Evolutionary conservation across 1,140 invertebrate genomes (phyloP), one percentile per base, ranked within the genome.

Genomic region (Leguminivora glycinivorella): DNA sequence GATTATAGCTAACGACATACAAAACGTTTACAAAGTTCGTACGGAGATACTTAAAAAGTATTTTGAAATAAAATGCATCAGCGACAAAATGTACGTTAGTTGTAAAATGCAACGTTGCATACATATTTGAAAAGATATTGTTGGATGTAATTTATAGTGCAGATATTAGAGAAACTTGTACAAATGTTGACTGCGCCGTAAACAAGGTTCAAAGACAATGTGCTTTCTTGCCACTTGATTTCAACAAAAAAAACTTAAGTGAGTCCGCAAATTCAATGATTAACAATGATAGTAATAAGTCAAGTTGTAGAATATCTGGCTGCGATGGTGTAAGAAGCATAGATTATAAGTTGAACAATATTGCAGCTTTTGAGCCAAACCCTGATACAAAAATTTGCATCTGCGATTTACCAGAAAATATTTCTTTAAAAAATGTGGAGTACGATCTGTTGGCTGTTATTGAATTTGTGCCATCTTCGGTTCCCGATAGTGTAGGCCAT

Each of bases 191-290:
- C 17, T 67, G 63, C 17, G n/a, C 63, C n/a, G 34, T 24, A 34
- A 67, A 67, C n/a, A 67, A 67, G n/a, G 63, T 67, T 14, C 10
- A 24, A 14, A 68, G 67, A 17, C 38, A 67, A 67, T 31, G 25
- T 67, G 25, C 63, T 67, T 31, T 67, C 14, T 67, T 67, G 63
- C 63, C 47, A 56, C 47, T 56, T 56, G 58, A 63, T 63, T 63
- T 63, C 24, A 25, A 63, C n/a, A 63, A 63, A 29, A 14, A 63
- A 2, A 25, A 7, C n/a, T 29, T 63, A 26, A 63, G 58, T 63
- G 58, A 63, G 26, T 25, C 58, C 29, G 58, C 26, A 63, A 63
- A 63, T 63, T 63, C 58, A 26, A 29, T 63, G 58, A 25, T 63
- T 29, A 63, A 63, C 58, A 63, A 10, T 63, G 58, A 63, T 9